Evolutionary conservation across 2,113 vertebrate genomes (phyloP), one percentile per base, ranked within the genome.

Genomic region (Vombatus ursinus): DNA sequence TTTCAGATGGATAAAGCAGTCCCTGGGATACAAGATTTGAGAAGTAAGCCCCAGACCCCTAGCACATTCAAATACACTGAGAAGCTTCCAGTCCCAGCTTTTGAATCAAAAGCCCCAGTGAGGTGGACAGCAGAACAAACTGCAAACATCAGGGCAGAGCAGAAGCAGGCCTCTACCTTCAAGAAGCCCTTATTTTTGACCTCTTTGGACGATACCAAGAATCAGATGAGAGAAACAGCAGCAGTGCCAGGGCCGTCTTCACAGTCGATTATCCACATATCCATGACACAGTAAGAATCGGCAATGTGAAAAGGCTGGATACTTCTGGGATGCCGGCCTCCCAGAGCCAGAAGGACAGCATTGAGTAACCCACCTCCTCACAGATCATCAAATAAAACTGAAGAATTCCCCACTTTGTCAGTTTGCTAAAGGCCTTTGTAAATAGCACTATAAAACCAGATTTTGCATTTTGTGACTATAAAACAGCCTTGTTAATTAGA

Each of bases 1-100:
- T n/a, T 3, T 3, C 61, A 1, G 6, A 22, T 0, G 22, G 1
- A 2, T 22, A n/a, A 84, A 84, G 19, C 37, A 44, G 7, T 2
- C 19, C 1, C 19, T 84, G 68, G n/a, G 19, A 2, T 2, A 2
- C n/a, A 8, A 84, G 6, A 44, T 84, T 44, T 44, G n/a, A 28
- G n/a, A 44, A 84, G 8, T 44, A 44, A 84, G 22, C 61, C 61
- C 61, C 68, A 84, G 68, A 44, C 16, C 6, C n/a, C 68, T 23
- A 84, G 37, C 68, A 8, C 19, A 84, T 8, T 22, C 19, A 44
- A 44, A 84, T 44, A 84, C 19, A 84, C 44, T 8, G 68, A 84
- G 5, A 23, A 84, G n/a, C 2, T 23, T 44, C 6, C n/a, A 23
- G n/a, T 19, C 44, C 16, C 19, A 44, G 19, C 16, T 44, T 44